phyloP scores from a whole-genome alignment of 2,113 vertebrate genomes.

The Rhegmatorhina hoffmannsi region DNA sequence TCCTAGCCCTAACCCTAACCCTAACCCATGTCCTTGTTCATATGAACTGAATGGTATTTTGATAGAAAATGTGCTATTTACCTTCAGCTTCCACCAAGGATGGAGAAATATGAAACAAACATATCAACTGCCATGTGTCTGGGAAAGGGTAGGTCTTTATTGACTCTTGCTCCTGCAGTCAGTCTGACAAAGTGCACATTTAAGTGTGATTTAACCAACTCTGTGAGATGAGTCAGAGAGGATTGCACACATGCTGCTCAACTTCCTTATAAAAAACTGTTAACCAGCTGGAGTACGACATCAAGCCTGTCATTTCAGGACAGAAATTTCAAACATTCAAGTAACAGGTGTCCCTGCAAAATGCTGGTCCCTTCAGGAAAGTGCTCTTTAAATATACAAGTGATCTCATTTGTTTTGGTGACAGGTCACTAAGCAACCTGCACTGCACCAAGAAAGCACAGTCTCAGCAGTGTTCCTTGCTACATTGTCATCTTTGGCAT shows the following conservation, averaged over 20 bases:
- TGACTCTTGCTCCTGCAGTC: background rate
- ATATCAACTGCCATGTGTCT: background rate
- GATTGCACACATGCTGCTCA: background rate
- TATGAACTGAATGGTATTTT: fast-evolving
- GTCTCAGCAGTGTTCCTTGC: background rate
- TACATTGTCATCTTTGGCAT: background rate
- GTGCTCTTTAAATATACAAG: slow-evolving; percentile 69
- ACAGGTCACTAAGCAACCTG: slow-evolving; percentile 66
- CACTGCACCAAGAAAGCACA: background rate
- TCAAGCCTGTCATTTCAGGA: slow-evolving; percentile 40
- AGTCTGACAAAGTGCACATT: fast-evolving
- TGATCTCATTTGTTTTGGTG: slow-evolving; percentile 72
- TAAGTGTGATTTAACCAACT: background rate
- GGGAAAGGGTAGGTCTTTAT: background rate
- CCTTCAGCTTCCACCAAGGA: background rate
- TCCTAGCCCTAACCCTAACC: background rate
- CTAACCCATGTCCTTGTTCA: fast-evolving
- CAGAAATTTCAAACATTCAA: slow-evolving; percentile 38
- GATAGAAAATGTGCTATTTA: fast-evolving
- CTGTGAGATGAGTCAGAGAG: slow-evolving; percentile 5
- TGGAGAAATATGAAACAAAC: background rate
- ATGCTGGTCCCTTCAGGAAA: background rate
- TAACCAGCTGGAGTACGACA: background rate
- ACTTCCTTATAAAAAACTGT: slow-evolving; percentile 2
- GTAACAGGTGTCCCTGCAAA: slow-evolving; percentile 58